phyloP scores from a whole-genome alignment of 1,140 invertebrate genomes.

The Adoxophyes honmai region DNA sequence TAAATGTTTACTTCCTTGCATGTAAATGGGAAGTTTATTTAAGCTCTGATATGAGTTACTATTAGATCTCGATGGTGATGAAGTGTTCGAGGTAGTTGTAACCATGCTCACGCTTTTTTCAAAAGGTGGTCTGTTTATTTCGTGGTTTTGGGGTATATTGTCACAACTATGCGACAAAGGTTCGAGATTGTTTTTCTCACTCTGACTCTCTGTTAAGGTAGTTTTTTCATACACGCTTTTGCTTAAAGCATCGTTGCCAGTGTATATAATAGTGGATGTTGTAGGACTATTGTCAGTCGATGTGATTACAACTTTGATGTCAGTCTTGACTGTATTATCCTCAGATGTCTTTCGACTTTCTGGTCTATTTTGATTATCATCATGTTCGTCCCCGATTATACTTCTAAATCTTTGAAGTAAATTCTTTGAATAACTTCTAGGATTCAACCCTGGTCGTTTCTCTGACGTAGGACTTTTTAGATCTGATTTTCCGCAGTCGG shows the following conservation, averaged over 20 bases:
- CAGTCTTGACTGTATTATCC: conserved; percentile 35
- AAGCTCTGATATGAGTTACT: conserved; percentile 72
- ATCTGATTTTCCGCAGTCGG: conserved; percentile 57
- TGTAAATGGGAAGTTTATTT: conserved; percentile 79
- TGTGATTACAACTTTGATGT: conserved; percentile 65
- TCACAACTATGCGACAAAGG: conserved; percentile 68
- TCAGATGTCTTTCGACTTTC: conserved; percentile 36
- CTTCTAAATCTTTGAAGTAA: conserved; percentile 77
- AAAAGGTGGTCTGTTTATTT: conserved; percentile 42
- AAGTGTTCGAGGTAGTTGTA: conserved; percentile 45
- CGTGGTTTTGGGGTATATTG: conserved; percentile 55
- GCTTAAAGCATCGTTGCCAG: conserved; percentile 45
- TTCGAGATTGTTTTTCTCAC: conserved; percentile 61
- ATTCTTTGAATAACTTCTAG: conserved; percentile 75
- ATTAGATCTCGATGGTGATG: conserved; percentile 59
- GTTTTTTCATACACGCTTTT: conserved; percentile 67
- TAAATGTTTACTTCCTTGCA: conserved; percentile 88
- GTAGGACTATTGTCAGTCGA: conserved; percentile 49
- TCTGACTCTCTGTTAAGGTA: conserved; percentile 56
- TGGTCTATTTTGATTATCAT: conserved; percentile 53
- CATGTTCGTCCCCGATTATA: conserved; percentile 75
- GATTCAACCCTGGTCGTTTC: conserved; percentile 61
- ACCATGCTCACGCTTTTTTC: conserved; percentile 65
- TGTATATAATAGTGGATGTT: conserved; percentile 39
- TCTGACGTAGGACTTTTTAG: conserved; percentile 59